A percentile compares a stretch with the other conserved stretches of the same genome.
Conservation (phyloP, 2,113 vertebrate species). For the Campylorhamphus procurvoides region DNA sequence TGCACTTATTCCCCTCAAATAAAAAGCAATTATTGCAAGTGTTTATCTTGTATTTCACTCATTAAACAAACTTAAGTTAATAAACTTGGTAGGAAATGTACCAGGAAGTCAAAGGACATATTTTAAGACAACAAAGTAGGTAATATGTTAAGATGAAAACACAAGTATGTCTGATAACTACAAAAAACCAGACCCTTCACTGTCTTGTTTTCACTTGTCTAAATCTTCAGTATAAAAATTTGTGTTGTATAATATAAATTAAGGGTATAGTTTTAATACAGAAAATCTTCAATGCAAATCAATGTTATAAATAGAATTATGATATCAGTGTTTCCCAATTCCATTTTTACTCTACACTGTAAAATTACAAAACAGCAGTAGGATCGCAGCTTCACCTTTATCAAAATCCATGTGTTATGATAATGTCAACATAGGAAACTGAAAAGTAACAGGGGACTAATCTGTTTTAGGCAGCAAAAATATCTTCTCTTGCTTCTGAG, state of each 20-base stretch:
- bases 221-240: background rate
- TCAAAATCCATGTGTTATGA: rapidly evolving
- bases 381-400: background rate
- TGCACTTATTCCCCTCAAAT: background rate
- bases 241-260: background rate
- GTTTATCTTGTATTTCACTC: background rate
- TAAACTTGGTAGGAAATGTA: background rate
- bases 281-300: background rate
- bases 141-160: background rate
- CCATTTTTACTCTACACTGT: background rate
- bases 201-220: background rate
- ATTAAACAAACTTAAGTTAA: background rate
- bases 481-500: background rate
- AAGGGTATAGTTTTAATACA: background rate
- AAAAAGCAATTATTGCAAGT: background rate
- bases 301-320: background rate
- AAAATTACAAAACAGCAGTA: background rate
- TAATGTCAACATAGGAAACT: background rate
- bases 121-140: background rate
- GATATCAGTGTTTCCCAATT: background rate
- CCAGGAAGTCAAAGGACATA: background rate
- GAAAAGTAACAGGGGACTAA: background rate
- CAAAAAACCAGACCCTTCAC: background rate
- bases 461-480: background rate
- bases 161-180: background rate